Evolutionary conservation across 2,888 invertebrate genomes (phyloP).

Genomic region (Drosophila neutralis): DNA sequence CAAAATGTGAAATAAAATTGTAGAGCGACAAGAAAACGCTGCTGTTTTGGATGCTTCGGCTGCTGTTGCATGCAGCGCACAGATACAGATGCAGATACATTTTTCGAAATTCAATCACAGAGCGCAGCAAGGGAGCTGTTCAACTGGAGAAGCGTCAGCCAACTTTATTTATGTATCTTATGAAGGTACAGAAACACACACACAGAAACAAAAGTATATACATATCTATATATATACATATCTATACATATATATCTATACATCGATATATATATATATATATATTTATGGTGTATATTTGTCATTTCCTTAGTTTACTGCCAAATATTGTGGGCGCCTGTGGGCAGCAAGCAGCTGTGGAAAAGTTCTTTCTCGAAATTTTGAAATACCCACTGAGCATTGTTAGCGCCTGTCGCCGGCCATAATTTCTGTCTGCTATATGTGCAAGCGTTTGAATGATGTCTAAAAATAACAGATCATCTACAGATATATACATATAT

Average conservation of each 20-base stretch:
- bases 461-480: constrained; percentile 43
- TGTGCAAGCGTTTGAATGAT: constrained; percentile 6
- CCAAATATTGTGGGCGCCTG: constrained; percentile 38
- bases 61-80: constrained; percentile 57
- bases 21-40: constrained; percentile 59
- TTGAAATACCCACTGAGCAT: constrained; percentile 50
- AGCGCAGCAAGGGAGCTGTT: constrained; percentile 55
- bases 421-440: constrained; percentile 40
- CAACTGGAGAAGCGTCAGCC: constrained; percentile 51
- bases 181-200: constrained; percentile 35
- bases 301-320: constrained; percentile 45
- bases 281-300: neutral
- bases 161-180: constrained; percentile 21
- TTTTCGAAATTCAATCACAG: constrained; percentile 73
- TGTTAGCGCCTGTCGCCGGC: constrained; percentile 74
- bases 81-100: constrained; percentile 58
- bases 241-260: neutral
- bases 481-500: constrained; percentile 20
- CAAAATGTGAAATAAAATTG: constrained; percentile 74
- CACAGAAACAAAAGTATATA: constrained; percentile 5
- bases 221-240: neutral
- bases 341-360: constrained; percentile 25
- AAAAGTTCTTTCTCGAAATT: constrained; percentile 61
- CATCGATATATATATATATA: neutral
- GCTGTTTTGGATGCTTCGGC: constrained; percentile 21